Evolutionary conservation across 2,113 vertebrate species (phyloP), one percentile per base, ranked within the genome.

Genomic region (Zapus hudsonius): DNA sequence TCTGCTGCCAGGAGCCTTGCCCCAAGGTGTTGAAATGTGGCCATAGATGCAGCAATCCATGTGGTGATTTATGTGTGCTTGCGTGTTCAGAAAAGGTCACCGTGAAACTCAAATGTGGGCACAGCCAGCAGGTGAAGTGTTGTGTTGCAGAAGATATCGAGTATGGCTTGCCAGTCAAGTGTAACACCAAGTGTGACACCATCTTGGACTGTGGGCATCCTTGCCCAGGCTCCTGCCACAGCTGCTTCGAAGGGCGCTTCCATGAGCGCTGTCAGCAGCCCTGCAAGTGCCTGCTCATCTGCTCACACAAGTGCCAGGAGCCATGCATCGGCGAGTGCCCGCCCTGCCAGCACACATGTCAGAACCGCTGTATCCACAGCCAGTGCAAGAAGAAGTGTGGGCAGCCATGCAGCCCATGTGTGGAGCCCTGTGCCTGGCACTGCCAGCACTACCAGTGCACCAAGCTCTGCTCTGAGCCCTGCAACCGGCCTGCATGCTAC

Each of bases 301-400:
- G 99, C 91, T 99, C 99, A 44, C 99, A 99, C 96, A 85, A 96
- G 95, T 99, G 99, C 95, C 92, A n/a, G 74, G 97, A 98, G 94
- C 98, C 99, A 0, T 99, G 99, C 95, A 98, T 97, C 20, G 76
- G 93, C 0, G 97, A 98, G 72, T 91, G 89, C 36, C 89, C 89
- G 20, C 89, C 89, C 61, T 91, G 89, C 89, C 89, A 84, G 72
- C 70, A 61, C 29, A 84, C 29, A 22, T 79, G 91, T 94, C 95
- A 99, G 97, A 99, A 99, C 92, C 98, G 97, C 29, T 99, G 99
- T 38, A 9, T 99, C 93, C 99, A 99, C 94, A 99, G 99, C 66
- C 97, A 95, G 57, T 99, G 99, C 95, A 98, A 94, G 95, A 99
- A 98, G 91, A 97, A 90, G 57, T 99, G 99, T 84, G 98, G 99